phyloP scores from a whole-genome alignment of 2,113 vertebrate species.

The Caracal caracal region DNA sequence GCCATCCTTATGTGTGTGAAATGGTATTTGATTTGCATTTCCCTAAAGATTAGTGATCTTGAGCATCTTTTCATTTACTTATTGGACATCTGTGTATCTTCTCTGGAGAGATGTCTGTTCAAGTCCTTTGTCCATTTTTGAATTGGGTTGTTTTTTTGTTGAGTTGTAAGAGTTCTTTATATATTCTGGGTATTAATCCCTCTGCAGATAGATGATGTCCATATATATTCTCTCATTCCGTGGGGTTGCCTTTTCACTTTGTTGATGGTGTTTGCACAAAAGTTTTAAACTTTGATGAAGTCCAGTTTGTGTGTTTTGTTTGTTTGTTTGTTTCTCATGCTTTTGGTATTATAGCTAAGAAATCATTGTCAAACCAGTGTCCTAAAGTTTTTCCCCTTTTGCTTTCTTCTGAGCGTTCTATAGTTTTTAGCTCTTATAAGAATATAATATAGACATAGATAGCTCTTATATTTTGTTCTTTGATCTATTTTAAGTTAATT shows the following conservation, averaged over 20 bases:
- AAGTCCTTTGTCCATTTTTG: not conserved
- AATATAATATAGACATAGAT: not conserved
- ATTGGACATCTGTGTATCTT: not conserved
- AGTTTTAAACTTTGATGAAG: constrained; percentile 13
- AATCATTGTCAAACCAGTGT: not conserved
- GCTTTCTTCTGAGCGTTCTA: not conserved
- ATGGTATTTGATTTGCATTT: constrained; percentile 33
- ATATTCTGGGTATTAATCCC: not conserved
- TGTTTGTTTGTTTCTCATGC: not conserved
- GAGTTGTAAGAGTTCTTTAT: constrained; percentile 22
- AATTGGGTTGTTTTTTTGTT: not conserved
- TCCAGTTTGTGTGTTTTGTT: not conserved
- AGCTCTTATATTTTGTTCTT: constrained; percentile 22
- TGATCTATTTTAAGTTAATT: constrained; percentile 32
- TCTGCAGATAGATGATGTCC: not conserved
- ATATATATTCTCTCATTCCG: not conserved
- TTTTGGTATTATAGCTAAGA: not conserved
- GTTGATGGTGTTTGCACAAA: not conserved
- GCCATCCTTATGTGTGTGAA: constrained; percentile 9
- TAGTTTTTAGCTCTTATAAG: not conserved
- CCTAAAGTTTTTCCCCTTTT: not conserved
- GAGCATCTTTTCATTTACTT: not conserved
- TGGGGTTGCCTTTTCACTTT: not conserved
- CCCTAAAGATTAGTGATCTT: not conserved
- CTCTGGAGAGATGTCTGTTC: not conserved